Conservation (phyloP, 2,888 invertebrate species). For the Diaperis boleti region DNA sequence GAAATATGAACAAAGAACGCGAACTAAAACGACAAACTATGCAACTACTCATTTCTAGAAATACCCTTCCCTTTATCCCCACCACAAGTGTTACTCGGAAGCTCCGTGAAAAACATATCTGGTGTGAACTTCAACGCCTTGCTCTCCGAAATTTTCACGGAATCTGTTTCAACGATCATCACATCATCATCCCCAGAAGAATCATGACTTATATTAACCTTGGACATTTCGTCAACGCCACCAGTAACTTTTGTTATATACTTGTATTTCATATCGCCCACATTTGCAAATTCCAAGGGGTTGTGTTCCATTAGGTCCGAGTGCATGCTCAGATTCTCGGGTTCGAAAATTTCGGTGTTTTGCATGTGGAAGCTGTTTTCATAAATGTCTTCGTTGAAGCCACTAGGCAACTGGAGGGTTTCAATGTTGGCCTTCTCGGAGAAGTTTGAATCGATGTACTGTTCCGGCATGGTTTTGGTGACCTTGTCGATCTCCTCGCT, state of each 20-base stretch:
- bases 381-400: conserved; percentile 32
- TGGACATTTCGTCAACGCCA: not conserved
- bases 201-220: not conserved
- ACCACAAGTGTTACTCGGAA: conserved; percentile 22
- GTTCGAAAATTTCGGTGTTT: conserved; percentile 37
- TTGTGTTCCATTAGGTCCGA: conserved; percentile 29
- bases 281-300: conserved; percentile 18
- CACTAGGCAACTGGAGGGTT: conserved; percentile 3
- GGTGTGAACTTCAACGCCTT: conserved; percentile 53
- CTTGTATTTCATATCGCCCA: conserved; percentile 25
- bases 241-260: conserved; percentile 12
- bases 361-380: conserved; percentile 34
- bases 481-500: conserved; percentile 7
- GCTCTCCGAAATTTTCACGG: conserved; percentile 12
- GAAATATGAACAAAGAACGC: too few species aligned
- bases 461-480: conserved; percentile 13
- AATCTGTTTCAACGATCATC: conserved; percentile 14
- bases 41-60: not conserved
- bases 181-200: conserved; percentile 21
- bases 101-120: conserved; percentile 57
- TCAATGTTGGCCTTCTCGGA: conserved; percentile 17
- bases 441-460: conserved; percentile 21
- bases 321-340: conserved; percentile 42
- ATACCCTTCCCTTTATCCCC: conserved; percentile 7
- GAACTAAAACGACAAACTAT: too few species aligned